Evolutionary conservation across 2,113 vertebrate genomes (phyloP).

Genomic region (Calidris pugnax): DNA sequence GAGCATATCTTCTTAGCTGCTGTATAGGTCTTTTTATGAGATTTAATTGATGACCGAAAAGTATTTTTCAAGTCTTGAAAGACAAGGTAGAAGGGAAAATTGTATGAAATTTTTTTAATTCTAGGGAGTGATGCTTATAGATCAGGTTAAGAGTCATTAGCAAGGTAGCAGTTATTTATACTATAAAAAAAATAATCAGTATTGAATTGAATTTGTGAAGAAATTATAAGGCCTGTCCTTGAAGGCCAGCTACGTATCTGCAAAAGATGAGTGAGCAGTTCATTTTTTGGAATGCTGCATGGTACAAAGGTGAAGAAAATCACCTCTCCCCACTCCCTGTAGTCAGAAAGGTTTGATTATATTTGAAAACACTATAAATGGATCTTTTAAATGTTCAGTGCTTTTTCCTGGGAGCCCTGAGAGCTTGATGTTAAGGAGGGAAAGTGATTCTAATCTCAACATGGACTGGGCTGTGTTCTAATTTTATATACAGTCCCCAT

Average conservation of each 20-base stretch:
- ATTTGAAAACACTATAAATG: background rate
- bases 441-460: conserved; percentile 33
- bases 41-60: background rate
- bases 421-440: conserved; percentile 12
- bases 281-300: background rate
- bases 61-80: background rate
- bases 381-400: background rate
- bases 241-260: background rate
- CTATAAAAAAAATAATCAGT: background rate
- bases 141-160: background rate
- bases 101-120: background rate
- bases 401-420: conserved; percentile 31
- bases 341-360: background rate
- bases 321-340: background rate
- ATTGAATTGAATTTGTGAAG: background rate
- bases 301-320: background rate
- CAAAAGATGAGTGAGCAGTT: background rate
- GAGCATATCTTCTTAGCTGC: background rate
- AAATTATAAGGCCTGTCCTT: background rate
- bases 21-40: background rate
- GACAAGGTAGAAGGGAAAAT: background rate
- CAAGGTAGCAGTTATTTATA: background rate
- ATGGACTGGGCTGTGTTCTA: conserved; percentile 11
- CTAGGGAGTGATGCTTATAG: background rate
- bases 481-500: conserved; percentile 64